Percentiles rank a stretch among this genome's conserved stretches.
Conservation (phyloP, 2,797 vertebrate species). For the Lacerta agilis region DNA sequence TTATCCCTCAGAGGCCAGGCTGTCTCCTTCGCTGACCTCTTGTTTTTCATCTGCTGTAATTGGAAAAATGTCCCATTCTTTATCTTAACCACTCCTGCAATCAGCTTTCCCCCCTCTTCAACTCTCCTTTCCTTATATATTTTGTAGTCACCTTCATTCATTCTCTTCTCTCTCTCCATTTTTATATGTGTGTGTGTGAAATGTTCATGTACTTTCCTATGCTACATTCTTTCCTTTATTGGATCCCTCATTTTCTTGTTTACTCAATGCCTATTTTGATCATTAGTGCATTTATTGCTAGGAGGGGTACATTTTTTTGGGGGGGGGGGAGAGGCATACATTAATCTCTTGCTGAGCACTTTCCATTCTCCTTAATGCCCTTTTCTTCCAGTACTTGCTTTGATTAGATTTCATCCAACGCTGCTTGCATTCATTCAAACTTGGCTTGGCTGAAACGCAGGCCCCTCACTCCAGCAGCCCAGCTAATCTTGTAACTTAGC, state of each 20-base stretch:
- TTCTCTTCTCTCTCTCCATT: neutral
- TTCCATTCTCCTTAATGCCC: conserved; percentile 25
- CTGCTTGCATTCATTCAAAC: conserved; percentile 12
- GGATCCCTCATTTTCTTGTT: conserved; percentile 37
- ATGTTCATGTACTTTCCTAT: accelerated
- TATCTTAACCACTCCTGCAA: conserved; percentile 19
- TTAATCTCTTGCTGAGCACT: neutral
- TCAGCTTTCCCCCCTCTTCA: conserved; percentile 9
- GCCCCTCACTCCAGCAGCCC: neutral
- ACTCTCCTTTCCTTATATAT: conserved; percentile 22
- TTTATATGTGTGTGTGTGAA: neutral
- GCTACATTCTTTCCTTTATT: neutral
- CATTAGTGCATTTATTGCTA: conserved; percentile 28
- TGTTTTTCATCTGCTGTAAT: conserved; percentile 41
- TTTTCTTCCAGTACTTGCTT: conserved; percentile 35
- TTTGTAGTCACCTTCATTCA: neutral
- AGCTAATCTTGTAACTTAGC: conserved; percentile 3
- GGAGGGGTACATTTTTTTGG: neutral
- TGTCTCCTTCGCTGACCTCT: conserved; percentile 9
- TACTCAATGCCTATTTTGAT: conserved; percentile 31
- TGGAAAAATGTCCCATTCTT: conserved; percentile 29
- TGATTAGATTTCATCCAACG: neutral
- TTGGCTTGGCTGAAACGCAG: conserved; percentile 9
- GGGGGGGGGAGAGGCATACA: neutral
- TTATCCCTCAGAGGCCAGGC: conserved; percentile 1